Base-by-base conservation (phyloP, 2,888 invertebrate species). In the Lamellibrachia columna region DNA sequence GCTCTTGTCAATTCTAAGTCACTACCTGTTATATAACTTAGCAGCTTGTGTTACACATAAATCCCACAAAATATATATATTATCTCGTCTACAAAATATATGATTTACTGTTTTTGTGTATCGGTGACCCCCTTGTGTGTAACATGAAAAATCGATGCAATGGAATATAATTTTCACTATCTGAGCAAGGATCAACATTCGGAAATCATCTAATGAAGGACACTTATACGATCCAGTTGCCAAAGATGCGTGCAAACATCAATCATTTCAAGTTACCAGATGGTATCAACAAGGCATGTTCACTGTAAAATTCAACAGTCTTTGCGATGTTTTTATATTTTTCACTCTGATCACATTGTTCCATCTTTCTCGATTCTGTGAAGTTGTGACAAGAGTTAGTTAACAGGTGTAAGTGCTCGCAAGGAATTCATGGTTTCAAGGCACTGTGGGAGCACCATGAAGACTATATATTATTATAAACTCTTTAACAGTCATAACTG, bases 281-380 rank as follows among this genome's bases (percentile, higher is more conserved):
- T 75, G 75, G 75, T n/a, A 22, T n/a, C 22, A 22, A 75, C 75
- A 75, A 6, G n/a, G 6, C 75, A 75, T 22, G 11, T n/a, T 75
- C 75, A 75, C 75, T 75, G 75, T 75, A 75, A 75, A 75, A 75
- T 75, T 75, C 75, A 75, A 75, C 75, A 75, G 75, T 75, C 22
- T 75, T 75, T 75, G 75, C 75, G 75, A 75, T 75, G 75, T 75
- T 75, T 75, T 75, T 75, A 22, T 75, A 75, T 75, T 75, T 75
- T 75, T 75, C 75, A 75, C 75, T 22, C 22, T 22, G 75, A 75
- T 6, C 75, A 75, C 22, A 75, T 75, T 40, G 40, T 40, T 75
- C 22, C 75, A 75, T 75, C 15, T 60, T 60, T 60, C 15, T 75
- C 6, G 75, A 22, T 22, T 75, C n/a, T 22, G 22, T 75, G 75